Conservation (phyloP, 2,797 vertebrate genomes). For the Myotis pilosus region DNA sequence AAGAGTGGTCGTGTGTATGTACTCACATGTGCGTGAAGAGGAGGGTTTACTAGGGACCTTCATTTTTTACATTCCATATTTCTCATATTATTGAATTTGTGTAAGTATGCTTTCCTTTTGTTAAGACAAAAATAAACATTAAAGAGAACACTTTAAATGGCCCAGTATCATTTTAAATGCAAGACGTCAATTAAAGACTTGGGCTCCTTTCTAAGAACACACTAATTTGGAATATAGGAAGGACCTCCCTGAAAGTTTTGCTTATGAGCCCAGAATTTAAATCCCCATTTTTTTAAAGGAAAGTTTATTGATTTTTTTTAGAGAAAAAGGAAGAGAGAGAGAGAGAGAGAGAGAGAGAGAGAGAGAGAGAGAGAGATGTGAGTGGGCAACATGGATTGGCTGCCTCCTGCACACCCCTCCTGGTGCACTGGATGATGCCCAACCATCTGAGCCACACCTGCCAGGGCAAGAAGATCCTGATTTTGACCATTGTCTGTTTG, state of each 20-base stretch:
- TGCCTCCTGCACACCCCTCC: too few species aligned
- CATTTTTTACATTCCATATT: constrained; percentile 42
- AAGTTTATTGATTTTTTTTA: too few species aligned
- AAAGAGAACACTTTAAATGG: constrained; percentile 33
- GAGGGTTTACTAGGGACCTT: background rate
- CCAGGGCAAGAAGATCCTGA: background rate
- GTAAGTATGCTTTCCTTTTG: constrained; percentile 23
- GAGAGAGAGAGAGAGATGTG: too few species aligned
- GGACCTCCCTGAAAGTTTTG: constrained; percentile 1
- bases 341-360: too few species aligned
- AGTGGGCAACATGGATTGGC: too few species aligned
- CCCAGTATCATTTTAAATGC: constrained; percentile 24
- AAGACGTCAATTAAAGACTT: constrained; percentile 29
- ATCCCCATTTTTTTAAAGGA: too few species aligned
- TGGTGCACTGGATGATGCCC: too few species aligned
- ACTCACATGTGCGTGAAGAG: background rate
- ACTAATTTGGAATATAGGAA: background rate
- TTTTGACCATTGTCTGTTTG: background rate
- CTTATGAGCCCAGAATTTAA: constrained; percentile 47
- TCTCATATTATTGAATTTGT: constrained; percentile 22
- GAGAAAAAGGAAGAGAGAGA: too few species aligned
- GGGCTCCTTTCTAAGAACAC: constrained; percentile 49
- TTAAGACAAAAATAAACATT: constrained; percentile 50
- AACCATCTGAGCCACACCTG: too few species aligned
- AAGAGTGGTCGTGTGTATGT: background rate